Percentiles rank a stretch among this genome's conserved stretches.
These are phyloP conservation scores for Eira barbara DNA, from an alignment of 2,113 vertebrate genomes.

Conservation along the genomic window DNA sequence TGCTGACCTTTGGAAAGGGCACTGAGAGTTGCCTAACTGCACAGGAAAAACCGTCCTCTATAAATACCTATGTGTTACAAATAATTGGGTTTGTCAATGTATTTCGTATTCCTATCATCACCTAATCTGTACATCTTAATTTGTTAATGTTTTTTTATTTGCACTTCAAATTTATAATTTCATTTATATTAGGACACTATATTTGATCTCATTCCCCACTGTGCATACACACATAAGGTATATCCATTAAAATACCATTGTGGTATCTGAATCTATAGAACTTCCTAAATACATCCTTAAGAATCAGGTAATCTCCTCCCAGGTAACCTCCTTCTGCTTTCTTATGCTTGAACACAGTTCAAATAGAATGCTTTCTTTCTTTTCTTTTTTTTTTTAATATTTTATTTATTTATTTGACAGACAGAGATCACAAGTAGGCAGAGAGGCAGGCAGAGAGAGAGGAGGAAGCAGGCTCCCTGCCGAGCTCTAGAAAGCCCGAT, in stretches of 20 bases:
- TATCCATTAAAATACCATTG: not conserved
- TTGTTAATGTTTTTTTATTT: not conserved
- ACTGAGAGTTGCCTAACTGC: not conserved
- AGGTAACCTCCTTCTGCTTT: not conserved
- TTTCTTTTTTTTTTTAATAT: no score
- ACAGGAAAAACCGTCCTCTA: not conserved
- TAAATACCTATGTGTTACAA: not conserved
- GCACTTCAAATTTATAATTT: not conserved
- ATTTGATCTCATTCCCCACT: not conserved
- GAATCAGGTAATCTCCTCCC: not conserved
- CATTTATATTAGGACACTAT: not conserved
- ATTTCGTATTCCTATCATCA: not conserved
- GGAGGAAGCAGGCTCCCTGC: no score
- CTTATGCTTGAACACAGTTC: not conserved
- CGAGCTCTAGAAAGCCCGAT: no score
- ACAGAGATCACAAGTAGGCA: no score
- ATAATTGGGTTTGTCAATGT: not conserved
- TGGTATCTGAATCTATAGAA: not conserved
- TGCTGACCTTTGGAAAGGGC: slow-evolving; percentile 52
- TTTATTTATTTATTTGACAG: no score
- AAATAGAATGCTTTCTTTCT: not conserved
- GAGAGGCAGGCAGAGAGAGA: no score
- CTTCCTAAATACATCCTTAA: not conserved
- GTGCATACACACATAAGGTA: not conserved
- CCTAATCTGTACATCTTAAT: not conserved